Base-by-base conservation (phyloP, 2,888 invertebrate genomes). In the Dryomyza anilis region DNA sequence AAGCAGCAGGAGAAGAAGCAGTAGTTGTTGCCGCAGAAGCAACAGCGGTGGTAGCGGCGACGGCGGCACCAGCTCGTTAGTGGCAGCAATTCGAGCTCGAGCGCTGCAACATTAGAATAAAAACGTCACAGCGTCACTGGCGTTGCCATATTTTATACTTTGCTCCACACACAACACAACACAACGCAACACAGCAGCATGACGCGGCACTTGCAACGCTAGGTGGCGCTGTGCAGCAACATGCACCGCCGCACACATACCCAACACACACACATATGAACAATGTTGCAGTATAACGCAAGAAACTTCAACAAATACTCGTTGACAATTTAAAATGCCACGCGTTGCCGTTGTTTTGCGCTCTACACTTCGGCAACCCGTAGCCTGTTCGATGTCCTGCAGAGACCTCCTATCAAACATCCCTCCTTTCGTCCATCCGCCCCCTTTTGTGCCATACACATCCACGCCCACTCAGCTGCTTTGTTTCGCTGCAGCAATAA, bases 291-390 rank as follows among this genome's bases (percentile, higher is more conserved):
- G 25, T n/a, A 12, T 29, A 19, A 33, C 33, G 29, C 55, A 58
- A n/a, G n/a, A 36, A 19, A 7, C 36, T n/a, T 23, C 21, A 52
- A 45, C 45, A 45, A 50, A 50, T 25, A 27, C 36, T 33, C 58
- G 46, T 58, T 58, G 45, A 46, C 58, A 58, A 58, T 58, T 58
- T 46, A 57, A 58, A 58, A 46, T 46, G 58, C 58, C 58, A 58
- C 58, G 58, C 45, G 27, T 58, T 58, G 58, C 27, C 48, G n/a
- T 2, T 23, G 23, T 4, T 21, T 48, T 50, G 14, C 10, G 4
- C 48, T 50, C 48, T 23, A 50, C 33, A 33, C 33, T 6, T 6
- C 39, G 8, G 39, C 7, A 39, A 7, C 3, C n/a, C n/a, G 39
- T n/a, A 39, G 3, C 39, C 39, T n/a, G n/a, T n/a, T n/a, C n/a